Evolutionary conservation across 2,888 invertebrate genomes (phyloP).

Genomic region (Caenorhabditis sp.): DNA sequence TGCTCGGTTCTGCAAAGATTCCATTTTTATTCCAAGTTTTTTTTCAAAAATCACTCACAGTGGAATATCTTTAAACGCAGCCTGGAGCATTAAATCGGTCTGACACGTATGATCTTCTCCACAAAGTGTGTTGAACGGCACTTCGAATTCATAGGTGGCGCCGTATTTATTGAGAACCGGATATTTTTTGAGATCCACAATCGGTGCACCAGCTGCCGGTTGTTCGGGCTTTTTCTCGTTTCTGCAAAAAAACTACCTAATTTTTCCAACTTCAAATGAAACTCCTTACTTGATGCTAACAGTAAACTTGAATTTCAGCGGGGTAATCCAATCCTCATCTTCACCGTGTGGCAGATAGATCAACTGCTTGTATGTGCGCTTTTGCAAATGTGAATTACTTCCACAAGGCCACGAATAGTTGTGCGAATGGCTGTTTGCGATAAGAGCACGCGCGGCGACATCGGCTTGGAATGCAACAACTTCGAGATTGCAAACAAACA

Average conservation of each 20-base stretch:
- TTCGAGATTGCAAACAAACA: constrained; percentile 59
- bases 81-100: constrained; percentile 70
- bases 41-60: constrained; percentile 24
- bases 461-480: constrained; percentile 55
- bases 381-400: constrained; percentile 47
- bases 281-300: constrained; percentile 45
- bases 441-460: constrained; percentile 53
- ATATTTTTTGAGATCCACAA: constrained; percentile 52
- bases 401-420: constrained; percentile 67
- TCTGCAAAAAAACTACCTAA: constrained; percentile 4
- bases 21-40: not conserved
- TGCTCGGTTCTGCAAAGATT: constrained; percentile 46
- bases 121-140: constrained; percentile 73
- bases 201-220: constrained; percentile 39
- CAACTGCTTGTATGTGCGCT: constrained; percentile 40
- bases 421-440: constrained; percentile 44
- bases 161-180: constrained; percentile 65
- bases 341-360: constrained; percentile 57
- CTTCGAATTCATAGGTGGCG: constrained; percentile 58
- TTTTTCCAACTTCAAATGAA: too few species aligned
- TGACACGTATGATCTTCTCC: constrained; percentile 72
- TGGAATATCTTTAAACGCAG: constrained; percentile 51
- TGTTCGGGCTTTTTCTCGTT: constrained; percentile 47
- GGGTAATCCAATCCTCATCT: constrained; percentile 72
- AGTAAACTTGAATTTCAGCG: constrained; percentile 70